A percentile compares a stretch with the other conserved stretches of the same genome.
These are phyloP conservation scores for Lithophane socia DNA, from an alignment of 2,888 invertebrate species.

Conservation along the genomic window DNA sequence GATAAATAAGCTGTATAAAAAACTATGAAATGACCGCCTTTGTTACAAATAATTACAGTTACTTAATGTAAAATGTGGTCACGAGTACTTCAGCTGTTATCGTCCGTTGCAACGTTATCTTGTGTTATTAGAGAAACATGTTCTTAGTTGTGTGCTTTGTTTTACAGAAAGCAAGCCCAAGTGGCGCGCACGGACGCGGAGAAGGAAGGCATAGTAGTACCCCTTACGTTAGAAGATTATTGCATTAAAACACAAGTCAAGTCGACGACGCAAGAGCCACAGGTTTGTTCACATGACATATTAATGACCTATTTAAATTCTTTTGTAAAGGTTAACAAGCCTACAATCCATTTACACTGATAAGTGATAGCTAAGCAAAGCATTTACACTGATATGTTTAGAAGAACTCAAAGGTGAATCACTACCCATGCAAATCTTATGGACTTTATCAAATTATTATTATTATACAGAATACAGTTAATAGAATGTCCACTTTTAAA, in stretches of 20 bases:
- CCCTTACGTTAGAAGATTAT: constrained; percentile 99
- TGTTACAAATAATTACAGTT: constrained; percentile 46
- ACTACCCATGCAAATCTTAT: background rate
- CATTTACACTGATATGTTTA: constrained; percentile 14
- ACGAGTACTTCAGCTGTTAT: constrained; percentile 47
- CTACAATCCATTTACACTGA: constrained; percentile 14
- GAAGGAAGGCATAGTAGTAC: constrained; percentile 98
- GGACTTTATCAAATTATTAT: background rate
- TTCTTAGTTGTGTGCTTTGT: constrained; percentile 34
- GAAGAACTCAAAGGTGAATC: too few species aligned
- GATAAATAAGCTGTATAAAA: constrained; percentile 6
- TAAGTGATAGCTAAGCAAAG: constrained; percentile 7
- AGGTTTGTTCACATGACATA: constrained; percentile 79
- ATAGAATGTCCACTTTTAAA: constrained; percentile 5
- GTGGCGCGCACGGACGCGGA: constrained; percentile 98
- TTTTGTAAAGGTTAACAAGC: constrained; percentile 11
- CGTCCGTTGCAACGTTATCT: constrained; percentile 45
- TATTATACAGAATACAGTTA: background rate
- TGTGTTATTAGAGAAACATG: constrained; percentile 27
- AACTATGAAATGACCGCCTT: constrained; percentile 16
- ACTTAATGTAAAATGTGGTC: constrained; percentile 27
- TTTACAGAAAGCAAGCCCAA: constrained; percentile 97
- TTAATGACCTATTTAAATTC: background rate
- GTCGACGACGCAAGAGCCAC: constrained; percentile 94
- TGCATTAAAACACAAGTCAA: constrained; percentile 98